These are phyloP conservation scores for Phortica variegata DNA, from an alignment of 1,140 invertebrate genomes.

Conservation along the genomic window DNA sequence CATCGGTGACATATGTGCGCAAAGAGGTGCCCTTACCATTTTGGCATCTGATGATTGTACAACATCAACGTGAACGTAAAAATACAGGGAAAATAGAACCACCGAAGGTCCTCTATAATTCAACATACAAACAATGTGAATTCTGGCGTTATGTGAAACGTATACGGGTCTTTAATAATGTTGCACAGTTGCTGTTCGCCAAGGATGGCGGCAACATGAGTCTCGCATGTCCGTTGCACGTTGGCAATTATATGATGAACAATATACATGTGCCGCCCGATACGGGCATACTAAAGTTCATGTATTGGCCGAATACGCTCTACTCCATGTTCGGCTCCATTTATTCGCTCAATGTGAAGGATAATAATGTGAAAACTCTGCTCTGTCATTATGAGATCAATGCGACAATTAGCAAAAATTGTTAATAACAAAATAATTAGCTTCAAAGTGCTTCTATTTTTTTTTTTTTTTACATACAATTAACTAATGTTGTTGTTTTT, in stretches of 20 bases:
- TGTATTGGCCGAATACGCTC: constrained; percentile 45
- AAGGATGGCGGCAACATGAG: constrained; percentile 41
- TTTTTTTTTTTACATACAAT: too few relatives aligned
- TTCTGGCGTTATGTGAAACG: constrained; percentile 42
- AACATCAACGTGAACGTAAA: constrained; percentile 19
- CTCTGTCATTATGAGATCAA: constrained; percentile 43
- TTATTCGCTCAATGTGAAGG: constrained; percentile 24
- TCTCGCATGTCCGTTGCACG: constrained; percentile 34
- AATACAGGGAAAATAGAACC: neutral
- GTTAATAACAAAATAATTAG: constrained; percentile 13
- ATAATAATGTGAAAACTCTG: constrained; percentile 16
- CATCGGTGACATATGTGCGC: constrained; percentile 34
- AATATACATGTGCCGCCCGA: constrained; percentile 41
- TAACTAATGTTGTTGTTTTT: too few relatives aligned
- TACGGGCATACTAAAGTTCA: constrained; percentile 38
- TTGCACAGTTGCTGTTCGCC: constrained; percentile 30
- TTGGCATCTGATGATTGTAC: constrained; percentile 35
- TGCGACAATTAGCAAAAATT: constrained; percentile 38
- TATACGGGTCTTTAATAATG: constrained; percentile 38
- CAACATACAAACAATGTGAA: constrained; percentile 36
- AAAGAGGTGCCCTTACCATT: constrained; percentile 35
- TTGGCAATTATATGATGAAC: constrained; percentile 39
- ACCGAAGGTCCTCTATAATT: constrained; percentile 36
- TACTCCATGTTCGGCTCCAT: constrained; percentile 36
- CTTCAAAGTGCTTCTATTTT: too few relatives aligned